Base-by-base conservation (phyloP, 2,797 vertebrate genomes). In the Falco novaeseelandiae region DNA sequence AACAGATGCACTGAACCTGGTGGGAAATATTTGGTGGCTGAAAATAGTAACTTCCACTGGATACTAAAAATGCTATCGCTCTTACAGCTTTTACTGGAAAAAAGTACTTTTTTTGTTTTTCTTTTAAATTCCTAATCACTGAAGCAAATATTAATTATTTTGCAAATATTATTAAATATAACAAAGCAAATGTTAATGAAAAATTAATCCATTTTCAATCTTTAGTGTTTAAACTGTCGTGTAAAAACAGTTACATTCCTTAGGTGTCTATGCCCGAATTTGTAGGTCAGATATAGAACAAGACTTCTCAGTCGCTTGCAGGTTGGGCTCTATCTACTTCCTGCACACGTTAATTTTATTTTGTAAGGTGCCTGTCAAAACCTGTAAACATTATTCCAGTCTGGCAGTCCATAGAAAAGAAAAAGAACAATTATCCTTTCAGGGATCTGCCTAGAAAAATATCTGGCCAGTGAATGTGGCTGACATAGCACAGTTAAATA, bases 21-120 rank as follows among this genome's bases (percentile, higher is more conserved):
- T 70, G 46, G 70, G 70, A 89, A 93, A 67, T 91, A 65, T 32
- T 80, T 55, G 34, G 25, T 90, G 36, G n/a, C 59, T 90, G 61
- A 87, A 96, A 79, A 61, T 18, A 72, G 20, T 12, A 52, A n/a
- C 42, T 90, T 76, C n/a, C 46, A 66, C 51, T 82, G 73, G 62
- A 32, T 90, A 18, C 34, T 55, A n/a, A 52, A 91, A 92, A 48
- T 34, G 27, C 25, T 72, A 7, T 69, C 13, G 26, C 7, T 86
- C 2, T 72, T 81, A 14, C 5, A 27, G 6, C 42, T 23, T 86
- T 74, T 34, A 51, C 21, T 58, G 59, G 42, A 4, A 79, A 89
- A 85, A 71, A n/a, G 9, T 1, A n/a, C 14, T 3, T 17, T 27
- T 65, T 66, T 25, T 61, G 40, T 2, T 7, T 51, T 46, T 49